phyloP scores from a whole-genome alignment of 2,888 invertebrate species.

The Philereme vetulata region DNA sequence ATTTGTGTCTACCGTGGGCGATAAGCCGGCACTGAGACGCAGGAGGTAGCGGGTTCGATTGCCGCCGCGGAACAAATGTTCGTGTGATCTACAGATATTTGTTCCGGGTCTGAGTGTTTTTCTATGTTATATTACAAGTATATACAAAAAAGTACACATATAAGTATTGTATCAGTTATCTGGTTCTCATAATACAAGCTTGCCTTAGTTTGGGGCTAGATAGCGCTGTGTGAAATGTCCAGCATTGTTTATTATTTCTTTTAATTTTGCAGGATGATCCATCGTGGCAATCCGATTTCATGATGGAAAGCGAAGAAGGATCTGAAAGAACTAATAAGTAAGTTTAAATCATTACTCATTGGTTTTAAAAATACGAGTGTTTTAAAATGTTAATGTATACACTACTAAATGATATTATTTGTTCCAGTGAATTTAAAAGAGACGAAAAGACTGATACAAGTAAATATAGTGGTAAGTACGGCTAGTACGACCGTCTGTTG shows the following conservation, averaged over 20 bases:
- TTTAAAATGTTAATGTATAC: not conserved
- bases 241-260: not conserved
- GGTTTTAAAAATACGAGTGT: not conserved
- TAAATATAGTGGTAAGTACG: conserved; percentile 69
- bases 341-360: not conserved
- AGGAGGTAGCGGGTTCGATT: too few relatives aligned
- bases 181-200: too few relatives aligned
- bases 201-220: conserved; percentile 62
- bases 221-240: too few relatives aligned
- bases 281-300: conserved; percentile 74
- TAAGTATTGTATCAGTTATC: too few relatives aligned
- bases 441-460: conserved; percentile 65
- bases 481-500: not conserved
- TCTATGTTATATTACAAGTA: too few relatives aligned
- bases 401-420: not conserved
- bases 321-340: conserved; percentile 61
- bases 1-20: too few relatives aligned
- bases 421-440: conserved; percentile 63
- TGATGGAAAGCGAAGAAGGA: conserved; percentile 68
- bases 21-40: too few relatives aligned
- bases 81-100: too few relatives aligned
- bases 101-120: too few relatives aligned
- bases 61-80: too few relatives aligned
- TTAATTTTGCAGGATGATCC: conserved; percentile 63
- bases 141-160: too few relatives aligned